Conservation (phyloP, 2,797 vertebrate species). For the Pantherophis vulpinus region DNA sequence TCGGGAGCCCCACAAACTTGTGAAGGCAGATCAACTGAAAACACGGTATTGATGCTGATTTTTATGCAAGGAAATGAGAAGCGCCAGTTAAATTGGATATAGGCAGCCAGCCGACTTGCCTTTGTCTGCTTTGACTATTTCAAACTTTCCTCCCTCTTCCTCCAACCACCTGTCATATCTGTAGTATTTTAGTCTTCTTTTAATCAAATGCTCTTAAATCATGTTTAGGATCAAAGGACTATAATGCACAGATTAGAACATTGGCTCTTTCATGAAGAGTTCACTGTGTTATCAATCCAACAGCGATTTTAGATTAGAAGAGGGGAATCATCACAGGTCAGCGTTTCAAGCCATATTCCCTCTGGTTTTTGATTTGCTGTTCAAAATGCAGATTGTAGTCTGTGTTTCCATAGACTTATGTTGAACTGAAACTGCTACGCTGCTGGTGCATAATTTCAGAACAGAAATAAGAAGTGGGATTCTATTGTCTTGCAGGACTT, state of each 20-base stretch:
- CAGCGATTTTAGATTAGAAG: neutral
- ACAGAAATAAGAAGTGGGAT: constrained; percentile 18
- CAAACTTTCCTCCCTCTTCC: neutral
- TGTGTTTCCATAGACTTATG: neutral
- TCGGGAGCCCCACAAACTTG: neutral
- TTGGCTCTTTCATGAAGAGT: neutral
- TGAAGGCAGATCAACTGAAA: neutral
- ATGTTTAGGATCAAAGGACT: neutral
- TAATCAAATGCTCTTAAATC: neutral
- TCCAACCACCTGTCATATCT: too few species aligned
- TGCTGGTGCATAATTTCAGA: constrained; percentile 20
- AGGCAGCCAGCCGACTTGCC: neutral
- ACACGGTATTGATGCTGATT: neutral
- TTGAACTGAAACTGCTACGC: neutral
- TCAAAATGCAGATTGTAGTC: neutral
- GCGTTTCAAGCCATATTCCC: neutral
- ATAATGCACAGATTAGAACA: neutral
- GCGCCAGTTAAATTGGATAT: too few species aligned
- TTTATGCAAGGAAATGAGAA: too few species aligned
- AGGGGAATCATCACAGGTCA: neutral
- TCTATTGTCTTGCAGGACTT: neutral
- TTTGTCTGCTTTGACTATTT: neutral
- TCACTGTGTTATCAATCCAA: neutral
- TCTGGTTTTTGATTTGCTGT: neutral
- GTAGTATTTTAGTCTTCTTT: neutral